Evolutionary conservation across 2,797 vertebrate genomes (phyloP).

Genomic region (Sphenodon punctatus): DNA sequence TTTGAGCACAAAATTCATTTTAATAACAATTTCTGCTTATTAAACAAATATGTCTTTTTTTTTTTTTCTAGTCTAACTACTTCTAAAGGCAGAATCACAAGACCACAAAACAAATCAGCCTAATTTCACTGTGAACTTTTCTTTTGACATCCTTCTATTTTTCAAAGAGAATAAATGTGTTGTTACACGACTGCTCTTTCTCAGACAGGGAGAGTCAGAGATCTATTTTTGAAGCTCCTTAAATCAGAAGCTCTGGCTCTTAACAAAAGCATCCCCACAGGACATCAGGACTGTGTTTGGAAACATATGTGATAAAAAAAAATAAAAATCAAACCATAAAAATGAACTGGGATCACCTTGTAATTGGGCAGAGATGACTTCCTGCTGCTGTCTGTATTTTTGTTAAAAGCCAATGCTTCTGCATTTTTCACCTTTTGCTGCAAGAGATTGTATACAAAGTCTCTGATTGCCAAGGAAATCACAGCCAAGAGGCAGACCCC

Average conservation of each 20-base stretch:
- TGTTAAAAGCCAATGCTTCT: slow-evolving; percentile 69
- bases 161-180: slow-evolving; percentile 79
- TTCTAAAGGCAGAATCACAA: slow-evolving; percentile 67
- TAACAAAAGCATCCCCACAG: slow-evolving; percentile 83
- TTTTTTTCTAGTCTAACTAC: no score
- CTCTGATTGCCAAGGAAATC: slow-evolving; percentile 75
- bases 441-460: slow-evolving; percentile 71
- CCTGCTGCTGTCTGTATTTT: slow-evolving; percentile 73
- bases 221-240: slow-evolving; percentile 81
- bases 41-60: slow-evolving; percentile 72
- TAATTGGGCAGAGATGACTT: slow-evolving; percentile 81
- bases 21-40: slow-evolving; percentile 66
- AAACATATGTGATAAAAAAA: slow-evolving; percentile 80
- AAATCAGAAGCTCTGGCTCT: slow-evolving; percentile 81
- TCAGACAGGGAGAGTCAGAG: slow-evolving; percentile 73
- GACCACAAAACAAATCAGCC: slow-evolving; percentile 73
- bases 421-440: slow-evolving; percentile 76
- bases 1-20: slow-evolving; percentile 66
- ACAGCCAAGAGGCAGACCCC: slow-evolving; percentile 71
- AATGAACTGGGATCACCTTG: slow-evolving; percentile 80
- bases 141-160: slow-evolving; percentile 76
- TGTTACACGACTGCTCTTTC: slow-evolving; percentile 72
- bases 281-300: slow-evolving; percentile 78
- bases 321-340: slow-evolving; percentile 76
- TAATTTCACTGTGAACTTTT: slow-evolving; percentile 78